A percentile compares a stretch with the other conserved stretches of the same genome.
phyloP scores from a whole-genome alignment of 1,140 invertebrate species.

The Octopus sinensis region DNA sequence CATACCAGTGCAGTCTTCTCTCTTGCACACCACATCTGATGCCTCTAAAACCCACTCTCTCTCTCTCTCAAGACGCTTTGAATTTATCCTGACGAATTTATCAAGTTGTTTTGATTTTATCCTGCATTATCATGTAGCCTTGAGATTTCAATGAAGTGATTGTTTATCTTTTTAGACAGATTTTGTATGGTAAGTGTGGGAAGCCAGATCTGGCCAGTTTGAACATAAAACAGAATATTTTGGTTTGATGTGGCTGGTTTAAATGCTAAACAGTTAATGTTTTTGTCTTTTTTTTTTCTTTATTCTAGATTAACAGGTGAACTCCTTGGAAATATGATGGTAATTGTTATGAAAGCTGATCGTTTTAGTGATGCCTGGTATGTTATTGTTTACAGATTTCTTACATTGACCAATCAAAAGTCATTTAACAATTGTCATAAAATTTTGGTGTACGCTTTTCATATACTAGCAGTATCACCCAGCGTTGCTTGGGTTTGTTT shows the following conservation, averaged over 20 bases:
- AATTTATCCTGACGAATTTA: too few species aligned
- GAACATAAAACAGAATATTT: not conserved
- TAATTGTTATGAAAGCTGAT: not conserved
- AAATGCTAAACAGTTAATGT: not conserved
- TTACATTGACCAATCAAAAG: too few species aligned
- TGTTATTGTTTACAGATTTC: not conserved
- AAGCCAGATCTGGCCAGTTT: not conserved
- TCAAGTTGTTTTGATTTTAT: not conserved
- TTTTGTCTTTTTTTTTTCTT: not conserved
- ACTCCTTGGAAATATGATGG: not conserved
- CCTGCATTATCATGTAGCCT: not conserved
- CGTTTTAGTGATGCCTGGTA: slow-evolving; percentile 1
- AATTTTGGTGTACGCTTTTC: too few species aligned
- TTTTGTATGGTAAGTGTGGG: not conserved
- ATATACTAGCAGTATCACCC: too few species aligned
- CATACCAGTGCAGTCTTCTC: too few species aligned
- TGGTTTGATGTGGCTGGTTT: not conserved
- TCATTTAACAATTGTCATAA: too few species aligned
- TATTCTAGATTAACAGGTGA: not conserved
- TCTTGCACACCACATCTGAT: too few species aligned
- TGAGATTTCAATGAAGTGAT: not conserved
- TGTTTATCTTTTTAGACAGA: not conserved
- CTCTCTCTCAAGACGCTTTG: too few species aligned
- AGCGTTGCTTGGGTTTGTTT: too few species aligned
- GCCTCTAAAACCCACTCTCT: too few species aligned